These are phyloP conservation scores for Epiblema foenella DNA, from an alignment of 2,888 invertebrate species.

Conservation along the genomic window DNA sequence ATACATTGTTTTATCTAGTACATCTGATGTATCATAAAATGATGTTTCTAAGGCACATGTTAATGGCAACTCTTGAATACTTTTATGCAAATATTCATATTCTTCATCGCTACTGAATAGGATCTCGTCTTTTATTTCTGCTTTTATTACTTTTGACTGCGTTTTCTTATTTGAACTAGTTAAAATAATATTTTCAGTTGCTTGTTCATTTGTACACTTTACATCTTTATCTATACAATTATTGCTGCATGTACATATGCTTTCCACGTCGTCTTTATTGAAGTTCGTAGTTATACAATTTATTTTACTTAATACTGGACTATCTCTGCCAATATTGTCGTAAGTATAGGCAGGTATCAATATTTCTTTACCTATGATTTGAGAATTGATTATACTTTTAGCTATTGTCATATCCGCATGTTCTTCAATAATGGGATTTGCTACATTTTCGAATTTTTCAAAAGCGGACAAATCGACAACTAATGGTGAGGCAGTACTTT, in stretches of 20 bases:
- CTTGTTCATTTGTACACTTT: background rate
- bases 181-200: background rate
- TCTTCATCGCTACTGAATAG: slow-evolving; percentile 79
- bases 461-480: slow-evolving; percentile 65
- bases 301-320: slow-evolving; percentile 44
- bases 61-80: slow-evolving; percentile 63
- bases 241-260: slow-evolving; percentile 7
- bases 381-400: slow-evolving; percentile 68
- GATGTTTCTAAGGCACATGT: slow-evolving; percentile 70
- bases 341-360: slow-evolving; percentile 42
- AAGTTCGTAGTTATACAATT: slow-evolving; percentile 44
- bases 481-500: slow-evolving; percentile 53
- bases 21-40: slow-evolving; percentile 58
- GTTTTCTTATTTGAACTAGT: background rate
- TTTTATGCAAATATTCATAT: slow-evolving; percentile 55
- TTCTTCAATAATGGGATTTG: slow-evolving; percentile 60
- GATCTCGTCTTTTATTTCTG: slow-evolving; percentile 65
- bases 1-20: slow-evolving; percentile 69
- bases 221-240: slow-evolving; percentile 7
- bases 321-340: slow-evolving; percentile 52
- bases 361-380: slow-evolving; percentile 64
- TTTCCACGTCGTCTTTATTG: slow-evolving; percentile 45
- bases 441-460: slow-evolving; percentile 72
- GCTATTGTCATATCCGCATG: slow-evolving; percentile 55
- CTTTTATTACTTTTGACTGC: slow-evolving; percentile 21